Base-by-base conservation (phyloP, 1,140 invertebrate genomes). In the Periplaneta americana region DNA sequence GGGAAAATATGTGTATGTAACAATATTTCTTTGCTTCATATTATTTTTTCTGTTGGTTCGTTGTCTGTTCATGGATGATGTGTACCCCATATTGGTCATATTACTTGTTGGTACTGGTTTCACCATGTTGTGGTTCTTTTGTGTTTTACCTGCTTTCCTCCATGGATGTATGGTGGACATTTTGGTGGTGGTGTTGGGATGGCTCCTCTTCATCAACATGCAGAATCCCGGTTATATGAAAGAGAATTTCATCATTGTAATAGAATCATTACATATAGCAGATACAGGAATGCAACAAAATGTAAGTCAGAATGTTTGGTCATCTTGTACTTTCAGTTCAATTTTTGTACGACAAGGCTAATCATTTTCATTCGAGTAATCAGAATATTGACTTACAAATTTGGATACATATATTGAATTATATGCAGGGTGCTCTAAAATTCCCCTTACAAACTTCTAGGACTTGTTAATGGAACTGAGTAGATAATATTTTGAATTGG, bases 141-240 rank as follows among this genome's bases (percentile, higher is more conserved):
- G 48, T 66, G 48, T 66, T 48, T 66, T 22, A 13, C 48, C 22
- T 66, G 48, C 22, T 66, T 66, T 66, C 13, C 22, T 66, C n/a
- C 48, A 3, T 66, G 48, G n/a, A 22, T 66, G 22, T 66, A 11
- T 66, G 48, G 48, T 66, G n/a, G n/a, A n/a, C n/a, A n/a, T n/a
- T 66, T 6, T 66, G 48, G 48, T 66, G n/a, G n/a, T n/a, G n/a
- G n/a, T n/a, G 48, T 22, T 66, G 48, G 48, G 48, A 66, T 66
- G 48, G n/a, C n/a, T 66, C 22, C 48, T 66, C 0, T n/a, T 28
- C 22, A 6, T 28, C 48, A n/a, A 28, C 48, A 5, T n/a, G 9
- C 88, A 97, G 97, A 99, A 99, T 93, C 98, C 98, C 82, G 96
- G 97, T 84, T 99, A 99, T 88, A 99, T 99, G 99, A 98, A 99